Evolutionary conservation across 2,113 vertebrate species (phyloP), one percentile per base, ranked within the genome.

Genomic region (Charadrius vociferus): DNA sequence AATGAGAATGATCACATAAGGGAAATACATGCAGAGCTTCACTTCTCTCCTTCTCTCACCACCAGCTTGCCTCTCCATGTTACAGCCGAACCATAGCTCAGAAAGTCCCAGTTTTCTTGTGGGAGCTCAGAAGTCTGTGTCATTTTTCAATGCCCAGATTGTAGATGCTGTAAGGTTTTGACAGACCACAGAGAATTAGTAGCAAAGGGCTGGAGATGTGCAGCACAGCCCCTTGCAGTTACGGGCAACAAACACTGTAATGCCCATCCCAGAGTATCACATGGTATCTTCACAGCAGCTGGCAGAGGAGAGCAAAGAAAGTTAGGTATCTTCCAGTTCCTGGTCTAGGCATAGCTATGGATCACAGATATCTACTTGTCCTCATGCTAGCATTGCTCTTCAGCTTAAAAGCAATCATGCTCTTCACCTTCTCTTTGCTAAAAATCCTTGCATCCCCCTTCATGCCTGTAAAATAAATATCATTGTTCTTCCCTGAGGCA

Each of bases 11-110:
- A 36, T 47, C 47, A 80, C 30, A 1, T 43, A 52, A 59, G 22
- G 45, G 12, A 73, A 52, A 63, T 23, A 37, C 6, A 63, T 9
- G 14, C 18, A 50, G 8, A 37, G 13, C 68, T 84, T 91, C 37
- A 15, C n/a, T 70, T 85, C 47, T 39, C 7, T 47, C 30, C 39
- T 72, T 59, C 39, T 9, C 62, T 77, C 18, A n/a, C 10, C 61
- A 52, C 29, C 32, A 59, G 20, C 47, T 91, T 87, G 20, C 14
- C 32, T 82, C 75, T 77, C 24, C 26, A 9, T 12, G 6, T 52
- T 63, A 39, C 36, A 73, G 45, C 8, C 1, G 0, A 0, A 10
- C 11, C 39, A 43, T 37, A 50, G 7, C 14, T 45, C 43, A 39
- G 50, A 50, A 86, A 89, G 34, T 30, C 11, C 1, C 19, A 34